phyloP scores from a whole-genome alignment of 1,140 invertebrate genomes.

The Rhagoletis pomonella region DNA sequence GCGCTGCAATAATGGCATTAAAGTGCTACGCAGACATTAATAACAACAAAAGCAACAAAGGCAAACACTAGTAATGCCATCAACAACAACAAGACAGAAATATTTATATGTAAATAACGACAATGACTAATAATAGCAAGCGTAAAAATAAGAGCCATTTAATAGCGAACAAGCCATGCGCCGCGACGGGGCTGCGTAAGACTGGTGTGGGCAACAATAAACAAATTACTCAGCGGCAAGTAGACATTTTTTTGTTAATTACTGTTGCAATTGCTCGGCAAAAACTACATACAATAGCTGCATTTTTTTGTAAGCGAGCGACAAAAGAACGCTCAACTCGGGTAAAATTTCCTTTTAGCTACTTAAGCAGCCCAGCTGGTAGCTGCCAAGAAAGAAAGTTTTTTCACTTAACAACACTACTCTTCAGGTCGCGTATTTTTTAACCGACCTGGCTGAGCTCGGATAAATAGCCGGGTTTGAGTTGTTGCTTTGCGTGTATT shows the following conservation, averaged over 20 bases:
- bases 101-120: slow-evolving; percentile 9
- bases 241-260: slow-evolving; percentile 14
- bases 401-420: no score
- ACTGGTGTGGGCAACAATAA: slow-evolving; percentile 27
- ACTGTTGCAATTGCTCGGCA: not conserved
- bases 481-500: no score
- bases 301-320: no score
- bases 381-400: no score
- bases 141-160: slow-evolving; percentile 46
- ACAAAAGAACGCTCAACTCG: no score
- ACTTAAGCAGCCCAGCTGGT: no score
- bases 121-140: slow-evolving; percentile 18
- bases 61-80: slow-evolving; percentile 8
- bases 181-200: not conserved
- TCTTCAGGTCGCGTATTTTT: no score
- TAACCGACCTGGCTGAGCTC: no score
- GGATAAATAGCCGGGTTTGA: no score
- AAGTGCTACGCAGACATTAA: slow-evolving; percentile 12
- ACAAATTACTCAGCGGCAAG: slow-evolving; percentile 26
- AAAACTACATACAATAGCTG: no score
- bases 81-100: not conserved
- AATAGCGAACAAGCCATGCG: slow-evolving; percentile 2
- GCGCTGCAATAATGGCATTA: slow-evolving; percentile 22
- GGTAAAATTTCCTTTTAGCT: no score
- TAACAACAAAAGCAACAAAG: not conserved